Evolutionary conservation across 1,140 invertebrate genomes (phyloP).

Genomic region (Metopolophium dirhodum): DNA sequence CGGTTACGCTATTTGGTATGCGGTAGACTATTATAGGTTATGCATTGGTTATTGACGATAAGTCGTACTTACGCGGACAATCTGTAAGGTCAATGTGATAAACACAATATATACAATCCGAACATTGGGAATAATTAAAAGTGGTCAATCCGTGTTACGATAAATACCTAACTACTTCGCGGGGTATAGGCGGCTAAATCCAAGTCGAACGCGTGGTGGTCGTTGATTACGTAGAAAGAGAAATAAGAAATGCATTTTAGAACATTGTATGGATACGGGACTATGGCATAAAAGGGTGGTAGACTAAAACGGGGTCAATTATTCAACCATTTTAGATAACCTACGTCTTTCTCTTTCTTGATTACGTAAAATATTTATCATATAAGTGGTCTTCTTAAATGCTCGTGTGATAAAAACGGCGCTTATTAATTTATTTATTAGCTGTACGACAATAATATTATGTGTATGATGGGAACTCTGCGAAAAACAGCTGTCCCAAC

Average conservation of each 20-base stretch:
- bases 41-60: background rate
- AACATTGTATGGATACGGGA: too few species aligned
- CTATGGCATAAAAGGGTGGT: background rate
- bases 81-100: background rate
- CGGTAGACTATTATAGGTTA: background rate
- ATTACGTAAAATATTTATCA: background rate
- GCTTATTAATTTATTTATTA: background rate
- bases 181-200: background rate
- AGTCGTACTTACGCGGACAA: background rate
- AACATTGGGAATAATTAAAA: background rate
- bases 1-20: background rate
- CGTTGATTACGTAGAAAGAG: background rate
- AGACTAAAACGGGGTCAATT: background rate
- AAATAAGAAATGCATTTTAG: background rate
- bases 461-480: background rate
- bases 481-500: background rate
- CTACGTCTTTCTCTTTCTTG: background rate
- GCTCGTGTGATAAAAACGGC: background rate
- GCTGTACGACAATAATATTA: background rate
- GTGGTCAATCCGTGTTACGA: background rate
- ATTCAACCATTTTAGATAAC: background rate
- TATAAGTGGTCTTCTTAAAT: background rate
- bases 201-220: background rate
- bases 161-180: background rate
- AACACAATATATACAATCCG: too few species aligned